These are phyloP conservation scores for Pomacea canaliculata DNA, from an alignment of 2,888 invertebrate genomes.

Conservation along the genomic window DNA sequence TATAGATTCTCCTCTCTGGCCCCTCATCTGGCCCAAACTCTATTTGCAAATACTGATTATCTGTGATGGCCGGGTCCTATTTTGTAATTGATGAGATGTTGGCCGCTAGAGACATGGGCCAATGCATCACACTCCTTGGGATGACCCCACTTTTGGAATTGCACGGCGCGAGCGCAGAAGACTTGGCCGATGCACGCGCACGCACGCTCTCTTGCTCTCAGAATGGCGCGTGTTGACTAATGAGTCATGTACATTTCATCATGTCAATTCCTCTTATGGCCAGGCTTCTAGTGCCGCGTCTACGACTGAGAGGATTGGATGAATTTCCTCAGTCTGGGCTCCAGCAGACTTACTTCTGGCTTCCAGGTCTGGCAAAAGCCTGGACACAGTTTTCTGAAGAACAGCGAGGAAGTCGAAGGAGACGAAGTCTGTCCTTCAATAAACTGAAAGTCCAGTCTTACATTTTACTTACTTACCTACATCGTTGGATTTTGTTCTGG, in stretches of 20 bases:
- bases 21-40: slow-evolving; percentile 4
- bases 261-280: neutral
- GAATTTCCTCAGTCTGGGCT: too few relatives aligned
- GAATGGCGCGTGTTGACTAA: slow-evolving; percentile 15
- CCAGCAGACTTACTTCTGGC: too few relatives aligned
- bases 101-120: slow-evolving; percentile 29
- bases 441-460: too few relatives aligned
- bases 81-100: slow-evolving; percentile 30
- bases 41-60: slow-evolving; percentile 34
- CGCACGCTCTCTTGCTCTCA: slow-evolving; percentile 9
- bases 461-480: too few relatives aligned
- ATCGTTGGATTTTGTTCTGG: too few relatives aligned
- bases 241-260: slow-evolving; percentile 9
- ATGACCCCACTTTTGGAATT: slow-evolving; percentile 34
- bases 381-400: too few relatives aligned
- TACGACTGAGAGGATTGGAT: too few relatives aligned
- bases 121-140: slow-evolving; percentile 26
- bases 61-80: slow-evolving; percentile 9
- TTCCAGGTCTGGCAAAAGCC: too few relatives aligned
- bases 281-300: neutral
- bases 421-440: too few relatives aligned
- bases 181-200: slow-evolving; percentile 10
- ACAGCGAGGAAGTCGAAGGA: too few relatives aligned
- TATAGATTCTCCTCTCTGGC: slow-evolving; percentile 15
- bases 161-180: slow-evolving; percentile 10